Conservation (phyloP, 2,888 invertebrate species). For the Iselma pallidipennis region DNA sequence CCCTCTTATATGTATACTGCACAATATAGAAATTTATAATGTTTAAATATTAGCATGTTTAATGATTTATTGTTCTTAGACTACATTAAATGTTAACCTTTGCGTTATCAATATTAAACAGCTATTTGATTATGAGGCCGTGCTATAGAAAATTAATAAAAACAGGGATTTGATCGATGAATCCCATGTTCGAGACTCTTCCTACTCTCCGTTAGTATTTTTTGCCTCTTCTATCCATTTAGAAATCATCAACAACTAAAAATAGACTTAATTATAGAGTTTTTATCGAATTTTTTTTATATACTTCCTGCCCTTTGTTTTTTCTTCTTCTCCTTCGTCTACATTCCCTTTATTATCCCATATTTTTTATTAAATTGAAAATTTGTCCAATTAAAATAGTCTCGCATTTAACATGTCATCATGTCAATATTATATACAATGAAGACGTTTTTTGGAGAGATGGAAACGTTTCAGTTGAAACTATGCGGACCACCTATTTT, state of each 20-base stretch:
- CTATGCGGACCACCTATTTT: constrained; percentile 47
- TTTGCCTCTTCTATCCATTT: not conserved
- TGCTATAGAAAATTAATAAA: not conserved
- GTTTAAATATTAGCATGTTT: too few species aligned
- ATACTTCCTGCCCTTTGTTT: not conserved
- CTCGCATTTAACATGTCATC: constrained; percentile 27
- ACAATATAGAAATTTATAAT: too few species aligned
- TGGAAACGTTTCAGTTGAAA: constrained; percentile 18
- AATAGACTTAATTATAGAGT: not conserved
- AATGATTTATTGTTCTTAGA: not conserved
- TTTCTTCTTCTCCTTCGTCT: not conserved
- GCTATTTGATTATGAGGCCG: not conserved
- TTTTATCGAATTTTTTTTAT: not conserved
- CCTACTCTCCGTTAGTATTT: not conserved
- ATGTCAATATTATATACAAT: constrained; percentile 17
- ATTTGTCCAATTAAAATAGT: not conserved
- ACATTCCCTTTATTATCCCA: not conserved
- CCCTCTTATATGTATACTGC: too few species aligned
- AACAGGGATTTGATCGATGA: not conserved
- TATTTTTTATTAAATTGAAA: not conserved
- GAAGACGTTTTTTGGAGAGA: constrained; percentile 24
- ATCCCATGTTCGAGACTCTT: not conserved
- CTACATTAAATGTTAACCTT: not conserved
- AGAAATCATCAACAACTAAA: not conserved
- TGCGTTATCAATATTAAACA: not conserved